phyloP scores from a whole-genome alignment of 2,888 invertebrate genomes.

The Catonia carolina region DNA sequence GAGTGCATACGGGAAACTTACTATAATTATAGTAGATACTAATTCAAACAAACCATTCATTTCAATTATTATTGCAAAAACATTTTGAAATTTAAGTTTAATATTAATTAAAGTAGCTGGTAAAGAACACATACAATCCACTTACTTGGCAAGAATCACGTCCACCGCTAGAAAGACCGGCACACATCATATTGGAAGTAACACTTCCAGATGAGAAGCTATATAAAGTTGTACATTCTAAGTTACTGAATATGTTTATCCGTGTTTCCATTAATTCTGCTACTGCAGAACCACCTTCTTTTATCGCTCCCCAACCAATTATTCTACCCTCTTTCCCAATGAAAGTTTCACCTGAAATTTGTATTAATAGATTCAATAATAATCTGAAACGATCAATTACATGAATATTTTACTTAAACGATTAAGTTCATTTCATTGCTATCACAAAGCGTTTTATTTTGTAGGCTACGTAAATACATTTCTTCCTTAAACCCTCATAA shows the following conservation, averaged over 20 bases:
- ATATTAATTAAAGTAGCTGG: background rate
- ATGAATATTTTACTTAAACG: no score
- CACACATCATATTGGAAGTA: constrained; percentile 62
- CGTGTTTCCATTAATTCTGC: constrained; percentile 72
- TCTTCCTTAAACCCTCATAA: no score
- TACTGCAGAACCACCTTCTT: constrained; percentile 72
- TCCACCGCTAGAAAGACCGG: constrained; percentile 33
- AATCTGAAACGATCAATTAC: background rate
- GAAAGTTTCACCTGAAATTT: constrained; percentile 24
- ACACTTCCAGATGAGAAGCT: constrained; percentile 45
- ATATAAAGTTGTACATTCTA: constrained; percentile 54
- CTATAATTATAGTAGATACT: no score
- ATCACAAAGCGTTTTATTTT: no score
- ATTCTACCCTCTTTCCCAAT: constrained; percentile 53
- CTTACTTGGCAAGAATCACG: constrained; percentile 23
- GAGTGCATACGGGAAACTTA: no score
- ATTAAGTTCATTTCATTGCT: no score
- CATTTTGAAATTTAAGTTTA: background rate
- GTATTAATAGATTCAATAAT: background rate
- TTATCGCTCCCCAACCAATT: constrained; percentile 77
- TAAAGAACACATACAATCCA: background rate
- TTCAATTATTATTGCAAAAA: no score
- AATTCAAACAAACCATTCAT: no score
- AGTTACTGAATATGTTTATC: constrained; percentile 70
- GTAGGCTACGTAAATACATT: no score